Evolutionary conservation across 1,140 invertebrate genomes (phyloP).

Genomic region (Varroa destructor): DNA sequence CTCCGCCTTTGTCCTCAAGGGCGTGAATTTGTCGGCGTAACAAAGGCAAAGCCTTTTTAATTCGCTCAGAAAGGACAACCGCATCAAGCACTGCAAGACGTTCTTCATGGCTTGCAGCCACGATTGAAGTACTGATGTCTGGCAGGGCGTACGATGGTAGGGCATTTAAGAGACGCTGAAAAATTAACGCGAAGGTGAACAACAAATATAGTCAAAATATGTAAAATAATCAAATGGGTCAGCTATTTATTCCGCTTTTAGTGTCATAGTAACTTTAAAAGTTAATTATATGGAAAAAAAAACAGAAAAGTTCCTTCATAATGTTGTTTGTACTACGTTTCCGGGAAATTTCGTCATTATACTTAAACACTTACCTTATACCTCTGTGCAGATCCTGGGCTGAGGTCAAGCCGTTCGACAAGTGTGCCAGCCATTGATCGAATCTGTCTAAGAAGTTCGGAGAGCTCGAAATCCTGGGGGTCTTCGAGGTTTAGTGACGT

Average conservation of each 20-base stretch:
- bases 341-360: too few species aligned
- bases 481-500: constrained; percentile 19
- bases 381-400: background rate
- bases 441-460: constrained; percentile 15
- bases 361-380: constrained; percentile 7
- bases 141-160: constrained; percentile 43
- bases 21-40: constrained; percentile 45
- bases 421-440: constrained; percentile 3
- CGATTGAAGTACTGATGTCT: constrained; percentile 44
- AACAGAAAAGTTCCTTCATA: too few species aligned
- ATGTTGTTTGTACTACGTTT: too few species aligned
- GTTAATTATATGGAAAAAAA: too few species aligned
- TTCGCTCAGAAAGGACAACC: constrained; percentile 43
- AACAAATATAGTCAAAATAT: constrained; percentile 12
- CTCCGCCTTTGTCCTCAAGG: constrained; percentile 28
- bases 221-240: background rate
- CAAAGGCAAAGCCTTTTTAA: constrained; percentile 43
- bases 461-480: constrained; percentile 5
- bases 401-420: constrained; percentile 14
- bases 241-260: too few species aligned
- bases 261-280: too few species aligned
- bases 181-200: constrained; percentile 30
- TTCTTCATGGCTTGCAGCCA: constrained; percentile 44
- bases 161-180: constrained; percentile 42
- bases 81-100: constrained; percentile 45